Evolutionary conservation across 2,888 invertebrate genomes (phyloP).

Genomic region (Cephalotes varians): DNA sequence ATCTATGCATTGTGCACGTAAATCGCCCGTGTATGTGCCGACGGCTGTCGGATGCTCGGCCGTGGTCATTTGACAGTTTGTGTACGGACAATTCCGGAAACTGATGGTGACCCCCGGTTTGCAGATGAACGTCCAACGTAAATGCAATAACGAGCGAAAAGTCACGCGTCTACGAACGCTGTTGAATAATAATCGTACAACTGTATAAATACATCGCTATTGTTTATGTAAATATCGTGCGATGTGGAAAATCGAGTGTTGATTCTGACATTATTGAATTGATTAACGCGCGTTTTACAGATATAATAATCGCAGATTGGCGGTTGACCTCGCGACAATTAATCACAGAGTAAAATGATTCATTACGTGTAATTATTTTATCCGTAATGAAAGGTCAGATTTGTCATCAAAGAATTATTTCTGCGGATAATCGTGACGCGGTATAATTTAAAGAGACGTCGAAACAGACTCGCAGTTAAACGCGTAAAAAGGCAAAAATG

Average conservation of each 20-base stretch:
- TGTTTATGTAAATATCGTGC: conserved; percentile 28
- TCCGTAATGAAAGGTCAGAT: neutral
- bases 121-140: conserved; percentile 48
- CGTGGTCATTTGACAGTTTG: conserved; percentile 46
- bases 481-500: neutral
- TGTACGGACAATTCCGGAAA: conserved; percentile 73
- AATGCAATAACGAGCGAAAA: conserved; percentile 34
- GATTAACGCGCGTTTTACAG: neutral
- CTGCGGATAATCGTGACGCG: neutral
- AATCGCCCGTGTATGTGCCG: neutral
- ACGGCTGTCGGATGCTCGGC: conserved; percentile 26
- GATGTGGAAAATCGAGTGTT: conserved; percentile 22
- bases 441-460: neutral
- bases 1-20: neutral
- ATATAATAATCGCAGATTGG: conserved; percentile 7
- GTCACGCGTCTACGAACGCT: conserved; percentile 25
- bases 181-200: conserved; percentile 30
- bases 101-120: conserved; percentile 76
- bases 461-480: conserved; percentile 4
- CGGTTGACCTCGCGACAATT: neutral
- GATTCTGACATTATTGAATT: conserved; percentile 21
- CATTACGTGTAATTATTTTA: neutral
- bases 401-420: neutral
- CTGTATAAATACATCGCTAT: neutral
- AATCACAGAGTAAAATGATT: neutral